A percentile compares a stretch with the other conserved stretches of the same genome.
Conservation (phyloP, 2,113 vertebrate genomes). For the Gyps fulvus region DNA sequence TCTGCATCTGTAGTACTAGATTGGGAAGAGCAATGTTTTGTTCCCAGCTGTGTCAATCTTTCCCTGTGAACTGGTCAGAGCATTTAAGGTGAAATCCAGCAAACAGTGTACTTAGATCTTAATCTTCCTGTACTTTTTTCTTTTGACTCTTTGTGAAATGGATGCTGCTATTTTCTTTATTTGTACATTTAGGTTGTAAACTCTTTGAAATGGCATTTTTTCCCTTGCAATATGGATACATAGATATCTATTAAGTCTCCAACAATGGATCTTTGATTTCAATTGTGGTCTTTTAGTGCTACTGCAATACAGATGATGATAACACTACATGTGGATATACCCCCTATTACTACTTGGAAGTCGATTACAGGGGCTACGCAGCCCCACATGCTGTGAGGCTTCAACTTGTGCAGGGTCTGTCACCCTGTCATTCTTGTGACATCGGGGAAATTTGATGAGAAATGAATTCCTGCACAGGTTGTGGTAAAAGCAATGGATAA, state of each 20-base stretch:
- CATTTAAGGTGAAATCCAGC: neutral
- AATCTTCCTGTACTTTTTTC: neutral
- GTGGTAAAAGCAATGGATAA: too few species aligned
- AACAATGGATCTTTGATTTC: neutral
- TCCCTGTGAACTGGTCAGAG: neutral
- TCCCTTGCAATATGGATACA: neutral
- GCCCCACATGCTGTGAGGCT: neutral
- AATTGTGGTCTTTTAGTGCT: neutral
- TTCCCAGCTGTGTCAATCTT: neutral
- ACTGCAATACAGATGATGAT: neutral
- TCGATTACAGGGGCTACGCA: neutral
- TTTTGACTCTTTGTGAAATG: neutral
- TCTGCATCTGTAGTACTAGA: neutral
- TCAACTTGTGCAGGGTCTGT: accelerated
- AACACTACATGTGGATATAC: neutral
- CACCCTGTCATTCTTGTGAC: too few species aligned
- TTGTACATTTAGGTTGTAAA: neutral
- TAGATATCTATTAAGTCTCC: neutral
- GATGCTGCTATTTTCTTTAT: neutral
- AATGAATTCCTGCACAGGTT: neutral
- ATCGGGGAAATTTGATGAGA: accelerated
- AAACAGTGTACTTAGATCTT: neutral
- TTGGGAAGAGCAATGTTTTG: neutral
- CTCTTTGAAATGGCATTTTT: neutral
- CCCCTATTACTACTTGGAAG: neutral